Evolutionary conservation across 64 coral and sea anemone genomes (phyloP).

Genomic region (Montipora efflorescens): DNA sequence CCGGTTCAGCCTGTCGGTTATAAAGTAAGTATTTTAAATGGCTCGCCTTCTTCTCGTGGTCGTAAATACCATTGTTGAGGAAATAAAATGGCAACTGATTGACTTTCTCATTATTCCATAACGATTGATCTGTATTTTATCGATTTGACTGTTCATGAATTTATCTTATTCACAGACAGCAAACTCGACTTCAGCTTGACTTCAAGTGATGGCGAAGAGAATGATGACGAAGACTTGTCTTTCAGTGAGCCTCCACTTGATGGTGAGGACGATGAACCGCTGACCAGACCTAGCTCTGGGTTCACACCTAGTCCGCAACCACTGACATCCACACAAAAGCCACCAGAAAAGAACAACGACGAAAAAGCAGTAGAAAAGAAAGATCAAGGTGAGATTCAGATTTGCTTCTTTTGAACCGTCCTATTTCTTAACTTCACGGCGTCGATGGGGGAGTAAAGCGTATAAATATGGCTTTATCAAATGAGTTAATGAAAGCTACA

Average conservation of each 20-base stretch:
- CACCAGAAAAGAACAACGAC: background rate
- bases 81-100: background rate
- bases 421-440: no score
- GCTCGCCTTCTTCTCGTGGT: no score
- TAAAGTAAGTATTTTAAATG: no score
- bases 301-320: slow-evolving; percentile 55
- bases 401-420: no score
- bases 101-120: background rate
- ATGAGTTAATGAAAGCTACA: no score
- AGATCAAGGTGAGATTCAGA: background rate
- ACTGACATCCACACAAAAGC: slow-evolving; percentile 64
- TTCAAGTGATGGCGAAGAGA: slow-evolving; percentile 17
- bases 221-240: slow-evolving; percentile 33
- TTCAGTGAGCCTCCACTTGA: slow-evolving; percentile 53
- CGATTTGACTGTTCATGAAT: background rate
- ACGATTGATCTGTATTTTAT: background rate
- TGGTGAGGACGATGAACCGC: slow-evolving; percentile 45
- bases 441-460: no score
- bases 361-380: background rate
- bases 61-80: no score
- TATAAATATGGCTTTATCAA: no score
- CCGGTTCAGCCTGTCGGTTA: no score
- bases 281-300: slow-evolving; percentile 19
- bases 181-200: slow-evolving; percentile 29
- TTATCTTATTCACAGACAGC: background rate